Percentiles rank a stretch among this genome's conserved stretches.
phyloP scores from a whole-genome alignment of 2,797 vertebrate species.

The Parotocinclus haroldoi region DNA sequence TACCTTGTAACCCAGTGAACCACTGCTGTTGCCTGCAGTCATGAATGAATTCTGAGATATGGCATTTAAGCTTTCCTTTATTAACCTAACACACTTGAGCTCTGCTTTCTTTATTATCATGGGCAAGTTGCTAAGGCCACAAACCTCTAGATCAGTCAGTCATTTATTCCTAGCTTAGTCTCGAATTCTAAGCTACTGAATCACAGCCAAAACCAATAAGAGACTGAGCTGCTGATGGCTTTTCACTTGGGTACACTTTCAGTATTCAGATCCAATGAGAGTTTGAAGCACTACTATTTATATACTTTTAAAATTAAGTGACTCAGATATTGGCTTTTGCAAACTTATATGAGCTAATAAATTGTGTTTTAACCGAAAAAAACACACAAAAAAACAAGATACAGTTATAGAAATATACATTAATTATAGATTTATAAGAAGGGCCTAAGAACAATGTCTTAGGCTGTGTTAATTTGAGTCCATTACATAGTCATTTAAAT shows the following conservation, averaged over 20 bases:
- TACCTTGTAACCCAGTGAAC: background rate
- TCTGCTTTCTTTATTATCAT: background rate
- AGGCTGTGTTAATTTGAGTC: no score
- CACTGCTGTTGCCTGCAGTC: background rate
- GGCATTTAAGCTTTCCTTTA: slow-evolving; percentile 2
- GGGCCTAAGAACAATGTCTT: no score
- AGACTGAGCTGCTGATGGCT: slow-evolving; percentile 9
- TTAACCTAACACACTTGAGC: background rate
- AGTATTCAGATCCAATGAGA: background rate
- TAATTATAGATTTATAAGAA: no score
- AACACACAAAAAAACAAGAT: no score
- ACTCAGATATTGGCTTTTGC: no score
- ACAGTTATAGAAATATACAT: no score
- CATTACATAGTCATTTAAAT: no score
- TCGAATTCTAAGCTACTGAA: background rate
- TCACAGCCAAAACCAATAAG: slow-evolving; percentile 26
- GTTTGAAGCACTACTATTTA: no score
- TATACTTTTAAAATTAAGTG: no score
- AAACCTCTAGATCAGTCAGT: slow-evolving; percentile 6
- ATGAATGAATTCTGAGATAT: background rate
- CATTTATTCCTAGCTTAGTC: slow-evolving; percentile 21
- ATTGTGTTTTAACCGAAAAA: no score
- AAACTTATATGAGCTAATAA: no score
- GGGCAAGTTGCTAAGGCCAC: slow-evolving; percentile 15
- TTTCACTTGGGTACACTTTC: slow-evolving; percentile 4